phyloP scores from a whole-genome alignment of 2,888 invertebrate genomes.

The Diplolepis rosae region DNA sequence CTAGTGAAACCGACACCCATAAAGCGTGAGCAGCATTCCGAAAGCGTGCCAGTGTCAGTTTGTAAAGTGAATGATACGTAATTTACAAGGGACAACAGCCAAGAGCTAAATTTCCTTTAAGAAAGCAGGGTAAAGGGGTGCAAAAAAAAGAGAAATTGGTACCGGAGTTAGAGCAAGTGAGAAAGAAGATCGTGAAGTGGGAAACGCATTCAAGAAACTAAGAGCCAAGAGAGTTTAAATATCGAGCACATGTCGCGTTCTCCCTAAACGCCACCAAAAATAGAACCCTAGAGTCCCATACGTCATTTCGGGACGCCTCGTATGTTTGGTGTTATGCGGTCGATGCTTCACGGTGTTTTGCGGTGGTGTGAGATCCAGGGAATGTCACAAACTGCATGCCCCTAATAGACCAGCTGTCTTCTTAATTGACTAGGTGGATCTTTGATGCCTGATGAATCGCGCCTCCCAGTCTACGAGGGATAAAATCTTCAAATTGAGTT shows the following conservation, averaged over 20 bases:
- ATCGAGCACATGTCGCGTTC: conserved; percentile 68
- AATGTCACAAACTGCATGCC: conserved; percentile 37
- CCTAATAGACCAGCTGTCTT: conserved; percentile 71
- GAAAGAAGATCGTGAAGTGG: conserved; percentile 38
- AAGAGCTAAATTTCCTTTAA: conserved; percentile 16
- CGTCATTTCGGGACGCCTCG: conserved; percentile 65
- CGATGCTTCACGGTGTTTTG: conserved; percentile 51
- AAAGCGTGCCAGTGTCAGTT: conserved; percentile 61
- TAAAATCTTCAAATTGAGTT: conserved; percentile 35
- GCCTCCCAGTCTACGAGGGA: conserved; percentile 7
- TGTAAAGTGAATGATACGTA: conserved; percentile 69
- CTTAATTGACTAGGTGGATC: conserved; percentile 71
- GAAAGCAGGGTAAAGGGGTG: conserved; percentile 36
- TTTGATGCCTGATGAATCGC: conserved; percentile 45
- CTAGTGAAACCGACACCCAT: not conserved
- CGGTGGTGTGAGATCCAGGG: conserved; percentile 30
- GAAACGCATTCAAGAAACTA: conserved; percentile 33
- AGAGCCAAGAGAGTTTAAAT: conserved; percentile 61
- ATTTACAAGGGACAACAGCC: conserved; percentile 64
- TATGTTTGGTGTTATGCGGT: conserved; percentile 55
- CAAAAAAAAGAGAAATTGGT: conserved; percentile 12
- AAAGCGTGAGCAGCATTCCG: conserved; percentile 36
- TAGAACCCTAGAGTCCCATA: conserved; percentile 64
- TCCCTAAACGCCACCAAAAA: conserved; percentile 63
- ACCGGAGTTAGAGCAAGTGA: conserved; percentile 32